These are phyloP conservation scores for Trichacis sp. DNA, from an alignment of 2,888 invertebrate species.

Conservation along the genomic window DNA sequence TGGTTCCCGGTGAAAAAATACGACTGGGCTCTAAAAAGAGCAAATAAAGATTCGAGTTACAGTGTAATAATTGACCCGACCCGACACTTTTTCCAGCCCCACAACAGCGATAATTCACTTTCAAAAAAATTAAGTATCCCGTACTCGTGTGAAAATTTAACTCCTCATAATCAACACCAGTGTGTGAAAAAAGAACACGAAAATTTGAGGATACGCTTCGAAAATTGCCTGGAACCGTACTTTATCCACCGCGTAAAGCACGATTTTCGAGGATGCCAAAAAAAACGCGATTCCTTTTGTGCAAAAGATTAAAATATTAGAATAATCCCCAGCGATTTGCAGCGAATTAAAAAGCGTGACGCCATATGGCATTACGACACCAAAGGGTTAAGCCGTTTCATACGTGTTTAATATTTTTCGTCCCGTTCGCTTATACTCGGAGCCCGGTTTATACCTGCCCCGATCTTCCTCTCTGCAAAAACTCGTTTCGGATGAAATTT, in stretches of 20 bases:
- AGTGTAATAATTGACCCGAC: no score
- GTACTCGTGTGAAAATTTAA: neutral
- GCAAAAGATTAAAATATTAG: neutral
- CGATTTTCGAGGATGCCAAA: neutral
- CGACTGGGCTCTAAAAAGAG: no score
- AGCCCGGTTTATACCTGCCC: neutral
- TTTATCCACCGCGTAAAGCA: neutral
- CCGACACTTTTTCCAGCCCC: no score
- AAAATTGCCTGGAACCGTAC: neutral
- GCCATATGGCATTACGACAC: conserved; percentile 7
- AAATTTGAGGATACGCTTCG: neutral
- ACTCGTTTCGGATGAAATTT: neutral
- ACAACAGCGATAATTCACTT: no score
- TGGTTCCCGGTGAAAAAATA: no score
- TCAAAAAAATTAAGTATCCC: no score
- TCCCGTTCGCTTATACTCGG: neutral
- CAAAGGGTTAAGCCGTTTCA: conserved; percentile 1
- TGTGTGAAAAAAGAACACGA: neutral
- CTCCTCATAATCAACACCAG: neutral
- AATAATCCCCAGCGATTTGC: neutral
- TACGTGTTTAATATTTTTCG: conserved; percentile 1
- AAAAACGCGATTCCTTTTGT: neutral
- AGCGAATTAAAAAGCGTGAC: neutral
- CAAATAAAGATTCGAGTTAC: no score
- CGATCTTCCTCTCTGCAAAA: neutral